Evolutionary conservation across 2,888 invertebrate genomes (phyloP).

Genomic region (Opisthograptis luteolata): DNA sequence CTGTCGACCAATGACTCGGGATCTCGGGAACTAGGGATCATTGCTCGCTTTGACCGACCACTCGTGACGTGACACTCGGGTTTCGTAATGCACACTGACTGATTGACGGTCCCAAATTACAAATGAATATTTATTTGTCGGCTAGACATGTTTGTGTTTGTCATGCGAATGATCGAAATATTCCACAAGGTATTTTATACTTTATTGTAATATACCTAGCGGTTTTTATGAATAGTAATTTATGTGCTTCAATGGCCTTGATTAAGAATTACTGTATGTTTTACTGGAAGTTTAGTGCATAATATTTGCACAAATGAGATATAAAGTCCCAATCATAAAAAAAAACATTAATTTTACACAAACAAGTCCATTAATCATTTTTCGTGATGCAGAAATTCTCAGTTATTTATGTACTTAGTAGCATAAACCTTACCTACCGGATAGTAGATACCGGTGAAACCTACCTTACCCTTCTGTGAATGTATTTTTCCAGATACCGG

Average conservation of each 20-base stretch:
- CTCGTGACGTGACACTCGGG: constrained; percentile 19
- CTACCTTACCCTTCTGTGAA: background rate
- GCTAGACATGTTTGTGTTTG: constrained; percentile 1
- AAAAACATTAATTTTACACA: no score
- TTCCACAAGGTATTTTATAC: background rate
- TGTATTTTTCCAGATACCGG: background rate
- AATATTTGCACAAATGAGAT: no score
- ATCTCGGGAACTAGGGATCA: constrained; percentile 48
- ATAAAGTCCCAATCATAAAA: no score
- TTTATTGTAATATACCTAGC: no score
- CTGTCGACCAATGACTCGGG: constrained; percentile 23
- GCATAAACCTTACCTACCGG: background rate
- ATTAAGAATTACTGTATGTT: no score
- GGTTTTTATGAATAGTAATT: no score
- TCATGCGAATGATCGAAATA: background rate
- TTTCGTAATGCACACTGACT: constrained; percentile 49
- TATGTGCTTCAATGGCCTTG: no score
- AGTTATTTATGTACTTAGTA: no score
- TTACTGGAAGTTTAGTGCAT: no score
- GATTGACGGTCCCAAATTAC: constrained; percentile 56
- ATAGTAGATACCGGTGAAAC: no score
- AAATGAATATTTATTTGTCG: constrained; percentile 2
- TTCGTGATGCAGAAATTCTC: no score
- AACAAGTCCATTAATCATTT: no score
- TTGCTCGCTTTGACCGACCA: constrained; percentile 46